Evolutionary conservation across 2,888 invertebrate genomes (phyloP), one percentile per base, ranked within the genome.

Genomic region (Colletes collaris): DNA sequence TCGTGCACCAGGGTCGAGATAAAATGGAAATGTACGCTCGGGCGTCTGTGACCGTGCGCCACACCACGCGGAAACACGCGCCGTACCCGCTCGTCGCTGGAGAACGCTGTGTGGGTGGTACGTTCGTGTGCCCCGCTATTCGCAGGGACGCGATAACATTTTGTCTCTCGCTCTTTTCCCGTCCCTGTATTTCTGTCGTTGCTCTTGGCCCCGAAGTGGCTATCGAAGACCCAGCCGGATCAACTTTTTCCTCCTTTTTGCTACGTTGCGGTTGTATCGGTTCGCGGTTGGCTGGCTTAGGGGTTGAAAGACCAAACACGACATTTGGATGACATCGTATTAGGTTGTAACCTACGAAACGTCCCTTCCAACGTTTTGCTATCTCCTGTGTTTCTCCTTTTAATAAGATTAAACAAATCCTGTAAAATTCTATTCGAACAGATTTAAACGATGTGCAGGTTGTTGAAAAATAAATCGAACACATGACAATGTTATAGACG

Each of bases 21-120:
- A 89, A 89, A 90, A 89, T 90, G 89, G 89, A 89, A 90, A 89
- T 90, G 86, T 77, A 87, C 83, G 67, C 70, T 81, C 52, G 40
- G 27, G 76, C 70, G 49, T 71, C 63, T 76, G 69, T 52, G 71
- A 44, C 19, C 37, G 55, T 63, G 59, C 53, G 62, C 10, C 5
- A 13, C 2, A 40, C 40, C 11, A 8, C 56, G 35, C 40, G 58
- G 27, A 27, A 27, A 27, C 27, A 27, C 37, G 11, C 46, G 60
- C 19, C 19, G 60, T 59, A 46, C 2, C 19, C 44, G 66, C 0
- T 46, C 6, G 27, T 27, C 2, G 27, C 27, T 27, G 2, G 27
- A 27, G 2, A 27, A 27, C 27, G 27, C 2, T 27, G 1, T 27
- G 27, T 27, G 63, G 52, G 13, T 53, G 53, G 13, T 27, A 7